Percentiles rank a stretch among this genome's conserved stretches.
phyloP scores from a whole-genome alignment of 2,797 vertebrate genomes.

The Arnoldichthys spilopterus region DNA sequence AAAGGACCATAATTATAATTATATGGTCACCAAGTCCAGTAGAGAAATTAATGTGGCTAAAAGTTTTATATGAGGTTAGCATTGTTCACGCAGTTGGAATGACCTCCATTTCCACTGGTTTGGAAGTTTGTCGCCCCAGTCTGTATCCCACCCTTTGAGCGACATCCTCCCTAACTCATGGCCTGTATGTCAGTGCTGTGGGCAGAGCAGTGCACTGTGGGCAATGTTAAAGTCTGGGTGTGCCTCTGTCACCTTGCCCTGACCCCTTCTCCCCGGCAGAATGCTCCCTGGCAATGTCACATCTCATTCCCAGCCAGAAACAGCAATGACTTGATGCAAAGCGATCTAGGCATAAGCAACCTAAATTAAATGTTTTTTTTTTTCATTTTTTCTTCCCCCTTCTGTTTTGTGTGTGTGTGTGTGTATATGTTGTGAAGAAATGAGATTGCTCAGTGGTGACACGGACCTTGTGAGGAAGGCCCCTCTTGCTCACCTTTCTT shows the following conservation, averaged over 20 bases:
- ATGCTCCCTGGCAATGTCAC: constrained; percentile 73
- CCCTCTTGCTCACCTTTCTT: constrained; percentile 79
- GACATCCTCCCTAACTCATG: constrained; percentile 55
- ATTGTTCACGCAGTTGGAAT: constrained; percentile 52
- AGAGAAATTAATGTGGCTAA: constrained; percentile 15
- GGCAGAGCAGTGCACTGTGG: constrained; percentile 69
- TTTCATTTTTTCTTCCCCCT: constrained; percentile 54
- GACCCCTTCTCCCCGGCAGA: constrained; percentile 70
- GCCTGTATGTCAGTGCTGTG: constrained; percentile 67
- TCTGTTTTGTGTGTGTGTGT: constrained; percentile 44
- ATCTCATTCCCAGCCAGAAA: constrained; percentile 67
- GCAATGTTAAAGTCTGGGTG: constrained; percentile 73
- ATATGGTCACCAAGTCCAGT: neutral
- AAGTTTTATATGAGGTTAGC: constrained; percentile 24
- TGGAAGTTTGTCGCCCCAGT: constrained; percentile 61
- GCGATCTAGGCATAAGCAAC: constrained; percentile 76
- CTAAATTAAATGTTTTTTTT: constrained; percentile 77
- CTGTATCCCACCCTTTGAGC: constrained; percentile 63
- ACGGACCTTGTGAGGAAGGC: constrained; percentile 80
- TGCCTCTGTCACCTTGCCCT: constrained; percentile 68
- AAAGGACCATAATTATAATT: neutral
- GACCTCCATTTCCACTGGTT: constrained; percentile 70
- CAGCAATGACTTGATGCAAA: constrained; percentile 81
- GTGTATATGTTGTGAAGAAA: constrained; percentile 78
- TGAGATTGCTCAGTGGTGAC: constrained; percentile 83